Percentiles rank a stretch among this genome's conserved stretches.
Conservation (phyloP, 2,797 vertebrate genomes). For the Nyctibius grandis region DNA sequence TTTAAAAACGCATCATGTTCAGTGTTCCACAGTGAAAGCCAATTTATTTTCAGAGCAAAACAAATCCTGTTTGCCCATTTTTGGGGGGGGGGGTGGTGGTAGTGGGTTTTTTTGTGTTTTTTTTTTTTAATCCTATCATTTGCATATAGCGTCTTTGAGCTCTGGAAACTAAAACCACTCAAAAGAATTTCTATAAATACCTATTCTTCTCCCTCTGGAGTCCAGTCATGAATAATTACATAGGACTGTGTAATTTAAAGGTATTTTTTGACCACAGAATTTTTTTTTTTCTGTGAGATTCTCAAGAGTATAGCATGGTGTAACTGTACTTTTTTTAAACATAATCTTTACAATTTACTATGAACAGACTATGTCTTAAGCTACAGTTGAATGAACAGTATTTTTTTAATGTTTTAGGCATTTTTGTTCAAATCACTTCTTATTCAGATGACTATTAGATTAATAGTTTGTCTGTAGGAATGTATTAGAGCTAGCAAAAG, state of each 20-base stretch:
- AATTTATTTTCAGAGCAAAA: background rate
- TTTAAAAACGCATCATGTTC: background rate
- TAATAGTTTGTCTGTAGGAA: background rate
- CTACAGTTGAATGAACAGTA: background rate
- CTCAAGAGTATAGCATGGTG: background rate
- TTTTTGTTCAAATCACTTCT: background rate
- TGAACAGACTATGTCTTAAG: background rate
- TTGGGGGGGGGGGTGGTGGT: background rate
- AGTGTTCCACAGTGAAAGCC: background rate
- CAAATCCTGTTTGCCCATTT: background rate
- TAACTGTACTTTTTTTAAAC: background rate
- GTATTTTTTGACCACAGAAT: background rate
- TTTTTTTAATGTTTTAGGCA: background rate
- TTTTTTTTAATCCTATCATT: background rate
- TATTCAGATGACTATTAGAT: background rate
- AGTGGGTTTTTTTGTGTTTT: background rate
- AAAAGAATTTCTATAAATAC: background rate
- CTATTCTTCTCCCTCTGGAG: conserved; percentile 2
- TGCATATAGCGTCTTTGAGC: background rate
- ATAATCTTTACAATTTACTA: background rate
- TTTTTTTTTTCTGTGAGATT: background rate
- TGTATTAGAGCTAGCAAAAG: background rate
- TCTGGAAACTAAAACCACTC: background rate
- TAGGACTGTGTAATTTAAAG: background rate
- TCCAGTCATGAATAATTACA: background rate